These are phyloP conservation scores for Camelus dromedarius DNA, from an alignment of 2,113 vertebrate genomes.

Conservation along the genomic window DNA sequence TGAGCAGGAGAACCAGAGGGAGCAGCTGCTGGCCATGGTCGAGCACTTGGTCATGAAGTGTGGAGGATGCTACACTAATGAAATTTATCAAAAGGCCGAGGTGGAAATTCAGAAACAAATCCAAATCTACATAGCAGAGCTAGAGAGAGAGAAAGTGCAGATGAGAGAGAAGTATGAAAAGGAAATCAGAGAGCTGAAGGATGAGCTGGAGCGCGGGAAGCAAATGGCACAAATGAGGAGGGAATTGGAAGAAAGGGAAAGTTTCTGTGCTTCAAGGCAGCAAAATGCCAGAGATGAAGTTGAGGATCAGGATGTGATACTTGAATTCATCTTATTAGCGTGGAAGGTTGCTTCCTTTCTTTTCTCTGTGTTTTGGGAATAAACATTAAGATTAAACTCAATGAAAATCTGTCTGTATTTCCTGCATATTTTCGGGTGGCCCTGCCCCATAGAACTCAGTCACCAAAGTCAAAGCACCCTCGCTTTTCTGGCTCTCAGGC, in stretches of 20 bases:
- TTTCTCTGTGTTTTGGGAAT: not conserved
- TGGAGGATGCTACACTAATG: not conserved
- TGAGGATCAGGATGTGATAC: rapidly evolving
- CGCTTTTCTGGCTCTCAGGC: not conserved
- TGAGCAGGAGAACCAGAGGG: constrained; percentile 55
- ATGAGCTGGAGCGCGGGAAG: not conserved
- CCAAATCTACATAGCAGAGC: not conserved
- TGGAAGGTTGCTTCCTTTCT: rapidly evolving
- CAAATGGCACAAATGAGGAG: not conserved
- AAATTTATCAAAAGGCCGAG: constrained; percentile 14
- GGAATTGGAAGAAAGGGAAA: not conserved
- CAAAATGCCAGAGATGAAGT: not conserved
- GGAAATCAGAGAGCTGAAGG: not conserved
- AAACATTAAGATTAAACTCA: not conserved
- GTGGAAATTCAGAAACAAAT: constrained; percentile 75
- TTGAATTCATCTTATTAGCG: rapidly evolving
- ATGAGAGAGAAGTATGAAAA: not conserved
- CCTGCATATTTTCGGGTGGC: not conserved
- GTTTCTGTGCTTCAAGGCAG: rapidly evolving
- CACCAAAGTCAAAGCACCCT: not conserved
- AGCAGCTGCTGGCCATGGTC: not conserved
- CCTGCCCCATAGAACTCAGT: not conserved
- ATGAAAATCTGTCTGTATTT: not conserved
- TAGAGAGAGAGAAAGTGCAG: not conserved
- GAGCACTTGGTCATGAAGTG: not conserved